Conservation (phyloP, 2,113 vertebrate genomes). For the Aspidoscelis tigris region DNA sequence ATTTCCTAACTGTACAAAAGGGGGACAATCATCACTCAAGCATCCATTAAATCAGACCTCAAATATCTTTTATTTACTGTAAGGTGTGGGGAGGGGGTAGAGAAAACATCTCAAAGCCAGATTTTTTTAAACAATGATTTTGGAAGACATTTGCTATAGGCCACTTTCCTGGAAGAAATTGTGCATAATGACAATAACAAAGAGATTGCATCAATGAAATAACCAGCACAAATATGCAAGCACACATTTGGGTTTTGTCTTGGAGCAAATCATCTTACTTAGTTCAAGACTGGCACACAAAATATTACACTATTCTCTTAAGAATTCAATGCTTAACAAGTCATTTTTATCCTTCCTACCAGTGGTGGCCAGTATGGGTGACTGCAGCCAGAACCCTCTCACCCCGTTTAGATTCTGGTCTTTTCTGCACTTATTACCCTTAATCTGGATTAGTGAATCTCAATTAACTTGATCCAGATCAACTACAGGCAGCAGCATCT, state of each 20-base stretch:
- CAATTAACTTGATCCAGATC: no score
- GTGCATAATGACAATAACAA: slow-evolving; percentile 23
- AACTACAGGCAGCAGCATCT: no score
- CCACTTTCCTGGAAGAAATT: slow-evolving; percentile 50
- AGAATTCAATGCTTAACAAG: slow-evolving; percentile 55
- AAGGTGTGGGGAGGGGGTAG: slow-evolving; percentile 19
- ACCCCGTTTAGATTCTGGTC: no score
- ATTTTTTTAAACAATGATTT: neutral
- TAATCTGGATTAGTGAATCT: no score
- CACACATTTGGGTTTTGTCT: slow-evolving; percentile 42
- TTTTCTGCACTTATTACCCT: no score
- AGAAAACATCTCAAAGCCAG: slow-evolving; percentile 62
- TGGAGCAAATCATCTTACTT: slow-evolving; percentile 55
- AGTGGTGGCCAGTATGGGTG: no score
- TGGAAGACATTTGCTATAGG: slow-evolving; percentile 10
- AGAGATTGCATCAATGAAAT: slow-evolving; percentile 62
- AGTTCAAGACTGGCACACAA: slow-evolving; percentile 44
- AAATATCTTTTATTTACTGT: slow-evolving; percentile 63
- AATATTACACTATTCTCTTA: slow-evolving; percentile 57
- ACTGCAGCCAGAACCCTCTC: no score
- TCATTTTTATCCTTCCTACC: slow-evolving; percentile 39
- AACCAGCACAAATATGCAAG: slow-evolving; percentile 39
- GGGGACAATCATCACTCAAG: slow-evolving; percentile 60
- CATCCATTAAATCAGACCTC: slow-evolving; percentile 62
- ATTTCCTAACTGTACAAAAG: slow-evolving; percentile 54